Evolutionary conservation across 92 coral and sea anemone species (phyloP), one percentile per base, ranked within the genome.

Genomic region (Montipora capitata): DNA sequence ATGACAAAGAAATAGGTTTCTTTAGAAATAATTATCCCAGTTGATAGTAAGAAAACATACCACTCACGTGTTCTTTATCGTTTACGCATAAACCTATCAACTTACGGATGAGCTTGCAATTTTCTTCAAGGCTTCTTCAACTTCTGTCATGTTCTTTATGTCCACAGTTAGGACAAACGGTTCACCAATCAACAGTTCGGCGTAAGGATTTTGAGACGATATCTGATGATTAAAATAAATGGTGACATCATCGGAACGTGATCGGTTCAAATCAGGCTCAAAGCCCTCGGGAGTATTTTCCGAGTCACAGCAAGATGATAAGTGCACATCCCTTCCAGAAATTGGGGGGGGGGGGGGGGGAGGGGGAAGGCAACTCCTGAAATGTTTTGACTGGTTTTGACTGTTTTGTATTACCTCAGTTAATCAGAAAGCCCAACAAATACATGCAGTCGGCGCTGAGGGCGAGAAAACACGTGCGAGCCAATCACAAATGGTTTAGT

Each of bases 181-280:
- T 42, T 71, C 74, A 12, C 94, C 94, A 72, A 90, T 52, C 48
- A 90, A 85, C 58, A 75, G 59, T 83, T 85, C 94, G 0, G 90
- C 90, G 43, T 90, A 90, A 2, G 94, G 94, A 57, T 90, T 90
- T 79, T 90, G 94, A 48, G 94, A 90, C n/a, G 86, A 85, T 27
- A 90, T 74, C 74, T 54, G 82, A 48, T 11, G 16, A 8, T 9
- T 49, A 7, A 48, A 48, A 74, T 8, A 61, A 16, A 16, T 3
- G 4, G 6, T 3, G 16, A 61, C 67, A 14, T 2, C 3, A 3
- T 15, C 35, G 35, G 35, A 27, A 27, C 35, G 35, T 27, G 35
- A 27, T 27, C 51, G 0, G 5, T 45, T 45, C 9, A 45, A 45
- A 45, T 45, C 51, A 2, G 7, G 51, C 51, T 45, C 35, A 27